Base-by-base conservation (phyloP, 1,140 invertebrate genomes). In the Zaprionus africanus region DNA sequence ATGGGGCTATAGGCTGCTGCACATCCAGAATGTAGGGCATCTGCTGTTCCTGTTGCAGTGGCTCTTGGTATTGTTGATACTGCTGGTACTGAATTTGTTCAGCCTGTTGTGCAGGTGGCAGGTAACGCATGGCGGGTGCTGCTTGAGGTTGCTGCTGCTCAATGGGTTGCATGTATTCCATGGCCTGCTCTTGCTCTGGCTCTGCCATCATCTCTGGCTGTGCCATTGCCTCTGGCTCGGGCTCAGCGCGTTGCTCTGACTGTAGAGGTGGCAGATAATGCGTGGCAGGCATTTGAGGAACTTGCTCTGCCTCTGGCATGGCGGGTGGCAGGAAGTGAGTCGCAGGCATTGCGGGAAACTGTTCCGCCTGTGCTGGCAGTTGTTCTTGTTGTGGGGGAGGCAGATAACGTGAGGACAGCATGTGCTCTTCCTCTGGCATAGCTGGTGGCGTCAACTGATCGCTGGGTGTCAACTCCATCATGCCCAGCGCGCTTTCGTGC, bases 1-100 rank as follows among this genome's bases (percentile, higher is more conserved):
- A 69, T n/a, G 84, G 88, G 5, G 81, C 88, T 70, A 81, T 80
- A 11, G 84, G 88, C 60, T 91, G 88, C 58, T 88, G 85, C 9
- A 90, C 72, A 26, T 88, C 85, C 43, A 88, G 67, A 49, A 82
- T 64, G 63, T 88, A 88, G n/a, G 81, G 81, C 85, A 81, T 79
- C 24, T 88, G 81, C 54, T 70, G 72, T 12, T 78, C 71, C 15
- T 65, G 46, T 49, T 74, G 69, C 41, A 67, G 53, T 58, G 70
- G 68, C 61, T 76, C 70, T 67, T 82, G 71, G 56, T 87, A 81
- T 67, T 85, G 71, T 59, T 90, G 83, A 57, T 82, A 92, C n/a
- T 90, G 81, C 61, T 92, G 85, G 34, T 78, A 84, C 36, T 90
- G 82, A 5, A 41, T 43, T 46, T 83, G 63, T 36, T 65, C 53